phyloP scores from a whole-genome alignment of 2,888 invertebrate species.

The Macaria liturata region DNA sequence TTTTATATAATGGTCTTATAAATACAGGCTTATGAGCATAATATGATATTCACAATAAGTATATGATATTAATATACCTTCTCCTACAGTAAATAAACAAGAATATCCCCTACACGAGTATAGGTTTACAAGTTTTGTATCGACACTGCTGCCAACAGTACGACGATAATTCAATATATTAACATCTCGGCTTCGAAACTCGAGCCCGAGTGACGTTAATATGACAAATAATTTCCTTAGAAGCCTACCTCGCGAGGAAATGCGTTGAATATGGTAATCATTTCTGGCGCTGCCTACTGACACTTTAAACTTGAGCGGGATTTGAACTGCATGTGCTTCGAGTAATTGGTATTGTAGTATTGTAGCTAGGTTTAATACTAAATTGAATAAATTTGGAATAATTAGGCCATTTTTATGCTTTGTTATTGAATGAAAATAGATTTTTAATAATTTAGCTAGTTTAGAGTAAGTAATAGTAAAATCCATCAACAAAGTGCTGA shows the following conservation, averaged over 20 bases:
- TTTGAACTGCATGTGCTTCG: constrained; percentile 42
- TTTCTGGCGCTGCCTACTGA: constrained; percentile 61
- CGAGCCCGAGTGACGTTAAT: constrained; percentile 74
- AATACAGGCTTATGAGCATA: no score
- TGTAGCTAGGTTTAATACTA: no score
- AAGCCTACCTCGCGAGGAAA: constrained; percentile 67
- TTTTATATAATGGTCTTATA: no score
- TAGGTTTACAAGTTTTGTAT: constrained; percentile 17
- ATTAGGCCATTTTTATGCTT: no score
- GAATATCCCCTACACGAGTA: background rate
- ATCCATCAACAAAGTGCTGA: no score
- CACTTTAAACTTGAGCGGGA: constrained; percentile 59
- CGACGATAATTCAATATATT: constrained; percentile 74
- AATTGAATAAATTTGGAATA: no score
- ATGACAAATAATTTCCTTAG: constrained; percentile 79
- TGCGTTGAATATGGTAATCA: constrained; percentile 78
- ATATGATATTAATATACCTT: no score
- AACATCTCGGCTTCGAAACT: constrained; percentile 67
- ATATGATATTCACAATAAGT: no score
- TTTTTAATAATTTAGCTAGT: no score
- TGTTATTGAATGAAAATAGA: no score
- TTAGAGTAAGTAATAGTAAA: no score
- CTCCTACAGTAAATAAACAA: background rate
- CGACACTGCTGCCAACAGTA: constrained; percentile 42
- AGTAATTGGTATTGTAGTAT: constrained; percentile 24